Base-by-base conservation (phyloP, 1,140 invertebrate genomes). In the Dermatophagoides farinae region DNA sequence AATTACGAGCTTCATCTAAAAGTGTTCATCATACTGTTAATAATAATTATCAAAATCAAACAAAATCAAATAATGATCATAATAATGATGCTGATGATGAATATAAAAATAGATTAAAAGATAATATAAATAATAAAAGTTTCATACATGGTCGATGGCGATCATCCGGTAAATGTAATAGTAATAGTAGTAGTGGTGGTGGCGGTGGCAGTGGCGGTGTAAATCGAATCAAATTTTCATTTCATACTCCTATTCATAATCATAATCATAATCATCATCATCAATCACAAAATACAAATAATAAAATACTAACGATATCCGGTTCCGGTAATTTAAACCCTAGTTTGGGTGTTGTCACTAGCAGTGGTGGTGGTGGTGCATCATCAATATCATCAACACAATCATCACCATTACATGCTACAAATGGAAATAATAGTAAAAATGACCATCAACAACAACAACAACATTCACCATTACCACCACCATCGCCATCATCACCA, bases 1-100 rank as follows among this genome's bases (percentile, higher is more conserved):
- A 54, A 38, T 23, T 64, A 14, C 52, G 63, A 40, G 58, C 43
- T 31, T 47, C 44, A 49, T 41, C 20, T n/a, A 41, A 23, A 20
- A n/a, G 49, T 51, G 37, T 20, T 57, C 54, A 14, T 20, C 54
- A 57, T 31, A 57, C 51, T 31, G 8, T 4, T 31, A 31, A 31
- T 31, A 31, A 31, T 4, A 4, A 31, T 31, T 8, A 31, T 31
- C 8, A 31, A 4, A 1, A 47, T 4, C 46, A 47, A 47, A 47
- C 18, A 23, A 23, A 23, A 47, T 18, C 46, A 47, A 4, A 23
- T 47, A 18, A 23, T 8, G 18, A 47, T 4, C 2, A 31, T 31
- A 8, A 31, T 31, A 8, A 31, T 31, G 31, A 31, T 31, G 31
- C 2, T 31, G 2, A 31, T 31, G 31, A 31, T 31, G 31, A 31